Evolutionary conservation across 2,888 invertebrate genomes (phyloP).

Genomic region (Troides helena): DNA sequence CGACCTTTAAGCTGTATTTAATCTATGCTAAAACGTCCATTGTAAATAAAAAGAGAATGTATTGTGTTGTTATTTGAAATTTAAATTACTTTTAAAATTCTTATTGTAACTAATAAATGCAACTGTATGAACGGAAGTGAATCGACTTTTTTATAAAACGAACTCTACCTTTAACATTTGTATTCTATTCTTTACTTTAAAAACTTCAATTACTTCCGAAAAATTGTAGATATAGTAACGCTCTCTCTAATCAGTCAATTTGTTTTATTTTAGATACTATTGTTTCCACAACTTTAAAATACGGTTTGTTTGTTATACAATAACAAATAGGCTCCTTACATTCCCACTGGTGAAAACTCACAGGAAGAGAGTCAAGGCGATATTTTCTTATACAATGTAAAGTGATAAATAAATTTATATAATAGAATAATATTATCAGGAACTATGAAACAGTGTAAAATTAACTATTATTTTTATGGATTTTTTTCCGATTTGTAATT

Average conservation of each 20-base stretch:
- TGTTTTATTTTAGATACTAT: too few relatives aligned
- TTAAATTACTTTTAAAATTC: constrained; percentile 8
- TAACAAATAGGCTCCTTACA: too few relatives aligned
- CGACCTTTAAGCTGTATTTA: constrained; percentile 36
- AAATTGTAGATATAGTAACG: too few relatives aligned
- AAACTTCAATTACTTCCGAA: neutral
- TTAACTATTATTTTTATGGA: constrained; percentile 11
- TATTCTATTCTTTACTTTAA: neutral
- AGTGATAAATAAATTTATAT: neutral
- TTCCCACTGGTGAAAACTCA: too few relatives aligned
- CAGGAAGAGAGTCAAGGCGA: too few relatives aligned
- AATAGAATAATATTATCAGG: constrained; percentile 12
- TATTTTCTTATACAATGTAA: too few relatives aligned
- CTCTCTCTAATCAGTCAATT: too few relatives aligned
- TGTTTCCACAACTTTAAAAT: too few relatives aligned
- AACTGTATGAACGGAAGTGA: neutral
- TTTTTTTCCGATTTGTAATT: constrained; percentile 19
- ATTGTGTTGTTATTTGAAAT: constrained; percentile 20
- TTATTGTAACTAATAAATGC: constrained; percentile 17
- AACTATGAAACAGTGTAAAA: constrained; percentile 3
- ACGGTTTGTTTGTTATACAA: too few relatives aligned
- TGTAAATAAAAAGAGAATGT: constrained; percentile 22
- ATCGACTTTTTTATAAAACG: constrained; percentile 1
- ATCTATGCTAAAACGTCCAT: constrained; percentile 38
- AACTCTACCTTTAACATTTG: neutral